phyloP scores from a whole-genome alignment of 2,797 vertebrate species.

The Hapalemur alaotrensis region DNA sequence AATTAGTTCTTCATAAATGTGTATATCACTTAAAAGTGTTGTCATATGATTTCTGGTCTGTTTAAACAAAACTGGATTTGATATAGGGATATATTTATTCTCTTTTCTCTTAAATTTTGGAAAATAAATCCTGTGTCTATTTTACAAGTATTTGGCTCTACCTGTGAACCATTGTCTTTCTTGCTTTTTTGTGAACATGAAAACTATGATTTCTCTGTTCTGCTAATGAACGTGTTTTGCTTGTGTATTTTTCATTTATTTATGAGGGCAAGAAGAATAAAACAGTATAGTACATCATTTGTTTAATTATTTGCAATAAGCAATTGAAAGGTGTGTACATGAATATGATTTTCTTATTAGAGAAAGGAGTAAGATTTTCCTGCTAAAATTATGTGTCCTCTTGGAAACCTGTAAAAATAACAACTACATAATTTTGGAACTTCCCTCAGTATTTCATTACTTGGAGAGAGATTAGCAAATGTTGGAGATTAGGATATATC shows the following conservation, averaged over 20 bases:
- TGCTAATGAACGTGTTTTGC: neutral
- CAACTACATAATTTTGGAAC: neutral
- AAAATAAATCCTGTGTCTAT: neutral
- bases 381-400: neutral
- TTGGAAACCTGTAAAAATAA: neutral
- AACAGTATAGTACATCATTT: neutral
- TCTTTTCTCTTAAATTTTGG: neutral
- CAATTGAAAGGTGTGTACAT: neutral
- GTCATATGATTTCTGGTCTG: neutral
- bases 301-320: slow-evolving; percentile 9
- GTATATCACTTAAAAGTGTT: neutral
- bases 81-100: neutral
- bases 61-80: neutral
- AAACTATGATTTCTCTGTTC: neutral
- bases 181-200: neutral
- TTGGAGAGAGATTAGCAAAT: neutral
- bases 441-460: neutral
- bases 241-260: slow-evolving; percentile 26
- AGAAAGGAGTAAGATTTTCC: neutral
- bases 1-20: neutral
- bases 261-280: neutral
- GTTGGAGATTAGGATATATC: neutral
- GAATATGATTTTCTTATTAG: neutral
- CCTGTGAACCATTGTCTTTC: neutral
- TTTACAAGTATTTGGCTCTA: neutral